Evolutionary conservation across 1,140 invertebrate species (phyloP).

Genomic region (Lepidostoma basale): DNA sequence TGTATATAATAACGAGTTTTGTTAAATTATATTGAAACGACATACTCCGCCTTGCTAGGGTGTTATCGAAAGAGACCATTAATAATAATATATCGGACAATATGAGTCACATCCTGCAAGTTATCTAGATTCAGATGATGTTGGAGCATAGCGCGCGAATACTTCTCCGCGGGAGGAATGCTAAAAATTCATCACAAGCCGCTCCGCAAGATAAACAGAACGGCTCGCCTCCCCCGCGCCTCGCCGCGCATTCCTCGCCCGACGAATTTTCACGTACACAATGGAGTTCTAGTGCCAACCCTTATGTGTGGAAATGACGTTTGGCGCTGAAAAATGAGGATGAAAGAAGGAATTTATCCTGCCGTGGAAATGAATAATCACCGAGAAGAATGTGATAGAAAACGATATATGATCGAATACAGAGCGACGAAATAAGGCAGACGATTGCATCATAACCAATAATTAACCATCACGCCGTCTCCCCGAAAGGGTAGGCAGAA

Average conservation of each 20-base stretch:
- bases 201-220: conserved; percentile 3
- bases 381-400: neutral
- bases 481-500: too few relatives aligned
- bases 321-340: neutral
- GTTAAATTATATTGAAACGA: neutral
- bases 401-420: neutral
- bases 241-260: neutral
- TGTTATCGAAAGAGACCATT: neutral
- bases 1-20: neutral
- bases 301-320: neutral
- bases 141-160: neutral
- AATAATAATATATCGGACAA: too few relatives aligned
- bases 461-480: too few relatives aligned
- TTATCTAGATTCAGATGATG: too few relatives aligned
- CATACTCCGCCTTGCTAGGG: neutral
- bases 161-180: neutral
- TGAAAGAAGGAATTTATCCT: neutral
- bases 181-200: conserved; percentile 1
- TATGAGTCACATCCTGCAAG: too few relatives aligned
- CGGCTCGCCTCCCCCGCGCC: neutral
- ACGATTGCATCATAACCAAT: too few relatives aligned
- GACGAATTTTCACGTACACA: neutral
- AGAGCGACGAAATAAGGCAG: too few relatives aligned
- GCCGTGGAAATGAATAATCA: neutral
- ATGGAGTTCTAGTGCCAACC: neutral